Evolutionary conservation across 2,888 invertebrate species (phyloP).

Genomic region (Camponotus fellah): DNA sequence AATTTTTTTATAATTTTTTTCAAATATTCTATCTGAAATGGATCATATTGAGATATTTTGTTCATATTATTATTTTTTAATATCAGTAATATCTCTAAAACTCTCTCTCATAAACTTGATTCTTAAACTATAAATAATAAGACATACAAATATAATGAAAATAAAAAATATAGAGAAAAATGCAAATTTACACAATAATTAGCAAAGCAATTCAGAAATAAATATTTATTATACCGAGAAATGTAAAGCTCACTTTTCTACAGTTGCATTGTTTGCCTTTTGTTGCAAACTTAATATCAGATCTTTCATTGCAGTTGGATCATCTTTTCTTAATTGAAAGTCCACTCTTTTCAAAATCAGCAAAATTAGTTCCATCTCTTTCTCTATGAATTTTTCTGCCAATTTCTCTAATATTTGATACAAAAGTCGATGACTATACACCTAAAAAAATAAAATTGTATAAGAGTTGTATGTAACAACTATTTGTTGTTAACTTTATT

Average conservation of each 20-base stretch:
- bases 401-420: conserved; percentile 93
- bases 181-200: not conserved
- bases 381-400: conserved; percentile 90
- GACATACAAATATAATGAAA: conserved; percentile 10
- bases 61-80: conserved; percentile 98
- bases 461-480: not conserved
- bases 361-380: conserved; percentile 94
- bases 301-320: conserved; percentile 92
- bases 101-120: conserved; percentile 96
- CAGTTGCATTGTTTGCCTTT: conserved; percentile 86
- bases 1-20: conserved; percentile 91
- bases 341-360: conserved; percentile 93
- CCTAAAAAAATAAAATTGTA: conserved; percentile 86
- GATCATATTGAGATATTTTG: conserved; percentile 97
- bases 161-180: not conserved
- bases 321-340: conserved; percentile 94
- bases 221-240: conserved; percentile 1
- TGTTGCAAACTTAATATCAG: conserved; percentile 91
- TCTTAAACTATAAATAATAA: conserved; percentile 88
- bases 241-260: conserved; percentile 83
- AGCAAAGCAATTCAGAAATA: not conserved
- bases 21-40: conserved; percentile 93
- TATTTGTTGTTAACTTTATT: not conserved
- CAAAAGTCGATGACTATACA: conserved; percentile 92
- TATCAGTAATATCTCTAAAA: conserved; percentile 95